Conservation (phyloP, 1,140 invertebrate genomes). For the Rhagoletis pomonella region DNA sequence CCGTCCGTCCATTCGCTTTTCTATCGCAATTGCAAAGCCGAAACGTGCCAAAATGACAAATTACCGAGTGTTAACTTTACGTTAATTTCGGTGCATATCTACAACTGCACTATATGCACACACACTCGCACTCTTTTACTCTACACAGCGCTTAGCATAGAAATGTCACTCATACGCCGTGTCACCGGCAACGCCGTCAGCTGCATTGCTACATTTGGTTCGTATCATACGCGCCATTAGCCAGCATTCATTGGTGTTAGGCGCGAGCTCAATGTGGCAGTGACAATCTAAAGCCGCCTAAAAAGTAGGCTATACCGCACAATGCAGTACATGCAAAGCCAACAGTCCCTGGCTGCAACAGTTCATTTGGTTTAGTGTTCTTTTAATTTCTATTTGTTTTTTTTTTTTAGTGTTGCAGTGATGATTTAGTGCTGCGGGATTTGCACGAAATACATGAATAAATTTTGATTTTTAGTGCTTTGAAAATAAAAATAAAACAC, state of each 20-base stretch:
- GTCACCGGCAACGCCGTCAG: background rate
- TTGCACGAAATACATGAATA: background rate
- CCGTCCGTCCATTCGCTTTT: background rate
- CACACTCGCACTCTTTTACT: background rate
- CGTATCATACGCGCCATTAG: slow-evolving; percentile 8
- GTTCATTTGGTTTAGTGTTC: background rate
- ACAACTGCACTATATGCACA: background rate
- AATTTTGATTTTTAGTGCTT: background rate
- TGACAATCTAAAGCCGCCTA: slow-evolving; percentile 36
- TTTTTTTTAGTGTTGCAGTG: background rate
- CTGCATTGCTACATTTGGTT: slow-evolving; percentile 15
- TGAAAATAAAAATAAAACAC: background rate
- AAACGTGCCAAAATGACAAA: slow-evolving; percentile 73
- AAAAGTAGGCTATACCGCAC: slow-evolving; percentile 14
- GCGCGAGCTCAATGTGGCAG: background rate
- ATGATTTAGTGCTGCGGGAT: background rate
- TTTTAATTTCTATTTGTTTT: background rate
- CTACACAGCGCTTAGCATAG: background rate
- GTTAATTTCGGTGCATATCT: slow-evolving; percentile 63
- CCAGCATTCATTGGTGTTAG: slow-evolving; percentile 16
- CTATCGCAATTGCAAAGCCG: slow-evolving; percentile 31
- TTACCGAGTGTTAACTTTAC: slow-evolving; percentile 71
- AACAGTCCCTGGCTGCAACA: background rate
- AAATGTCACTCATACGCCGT: slow-evolving; percentile 31
- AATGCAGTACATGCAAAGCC: background rate